Percentiles rank a stretch among this genome's conserved stretches.
phyloP scores from a whole-genome alignment of 1,140 invertebrate genomes.

The Hylyphantes graminicola region DNA sequence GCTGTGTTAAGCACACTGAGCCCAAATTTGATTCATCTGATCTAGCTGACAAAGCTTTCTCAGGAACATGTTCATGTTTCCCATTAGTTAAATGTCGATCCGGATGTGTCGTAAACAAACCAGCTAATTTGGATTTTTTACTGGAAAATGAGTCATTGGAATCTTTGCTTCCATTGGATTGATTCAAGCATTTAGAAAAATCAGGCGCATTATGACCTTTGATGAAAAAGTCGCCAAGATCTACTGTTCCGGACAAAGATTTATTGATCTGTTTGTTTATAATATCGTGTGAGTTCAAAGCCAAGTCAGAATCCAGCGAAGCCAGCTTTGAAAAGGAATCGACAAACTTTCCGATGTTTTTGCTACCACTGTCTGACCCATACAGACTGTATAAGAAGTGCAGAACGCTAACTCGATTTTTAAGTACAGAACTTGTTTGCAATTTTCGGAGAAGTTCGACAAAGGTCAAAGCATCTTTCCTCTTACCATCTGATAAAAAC shows the following conservation, averaged over 20 bases:
- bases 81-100: not conserved
- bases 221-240: slow-evolving; percentile 26
- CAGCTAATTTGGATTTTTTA: slow-evolving; percentile 32
- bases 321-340: not conserved
- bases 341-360: not conserved
- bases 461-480: slow-evolving; percentile 55
- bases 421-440: slow-evolving; percentile 36
- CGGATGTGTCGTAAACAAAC: slow-evolving; percentile 34
- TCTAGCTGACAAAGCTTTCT: slow-evolving; percentile 7
- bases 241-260: slow-evolving; percentile 13
- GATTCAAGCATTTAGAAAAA: slow-evolving; percentile 3
- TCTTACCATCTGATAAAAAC: slow-evolving; percentile 23
- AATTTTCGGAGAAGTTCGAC: slow-evolving; percentile 53
- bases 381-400: slow-evolving; percentile 35
- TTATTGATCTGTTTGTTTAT: slow-evolving; percentile 49
- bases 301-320: slow-evolving; percentile 15
- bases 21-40: slow-evolving; percentile 46
- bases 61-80: not conserved
- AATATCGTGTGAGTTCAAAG: slow-evolving; percentile 33
- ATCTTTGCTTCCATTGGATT: not conserved
- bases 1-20: slow-evolving; percentile 64
- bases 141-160: not conserved
- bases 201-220: slow-evolving; percentile 2
- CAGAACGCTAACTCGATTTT: slow-evolving; percentile 29
- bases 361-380: slow-evolving; percentile 8